Evolutionary conservation across 2,113 vertebrate genomes (phyloP).

Genomic region (Microtus montanus): DNA sequence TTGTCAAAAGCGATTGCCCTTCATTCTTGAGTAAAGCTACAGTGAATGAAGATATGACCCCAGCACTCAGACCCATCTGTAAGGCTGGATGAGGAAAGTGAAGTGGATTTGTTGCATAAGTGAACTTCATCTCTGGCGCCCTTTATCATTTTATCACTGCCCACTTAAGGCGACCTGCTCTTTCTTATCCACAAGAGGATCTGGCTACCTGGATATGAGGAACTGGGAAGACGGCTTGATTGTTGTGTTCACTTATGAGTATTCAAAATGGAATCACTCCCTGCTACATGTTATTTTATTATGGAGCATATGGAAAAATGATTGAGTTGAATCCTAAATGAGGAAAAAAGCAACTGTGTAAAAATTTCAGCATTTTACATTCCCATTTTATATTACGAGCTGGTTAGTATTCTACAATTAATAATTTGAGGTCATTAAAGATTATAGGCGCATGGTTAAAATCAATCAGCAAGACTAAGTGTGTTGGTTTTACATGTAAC

Average conservation of each 20-base stretch:
- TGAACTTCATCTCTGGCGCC: slow-evolving; percentile 26
- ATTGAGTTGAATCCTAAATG: slow-evolving; percentile 31
- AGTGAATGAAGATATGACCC: not conserved
- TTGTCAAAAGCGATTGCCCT: slow-evolving; percentile 49
- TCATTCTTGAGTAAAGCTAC: slow-evolving; percentile 33
- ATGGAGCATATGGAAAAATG: not conserved
- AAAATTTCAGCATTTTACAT: slow-evolving; percentile 30
- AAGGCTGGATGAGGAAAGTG: slow-evolving; percentile 47
- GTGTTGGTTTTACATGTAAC: not conserved
- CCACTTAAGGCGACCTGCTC: slow-evolving; percentile 17
- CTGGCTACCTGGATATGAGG: not conserved
- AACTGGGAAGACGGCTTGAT: not conserved
- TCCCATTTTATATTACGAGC: not conserved
- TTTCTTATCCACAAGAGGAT: not conserved
- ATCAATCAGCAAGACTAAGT: not conserved
- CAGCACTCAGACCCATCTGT: not conserved
- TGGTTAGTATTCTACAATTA: slow-evolving; percentile 32
- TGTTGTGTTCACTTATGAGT: not conserved
- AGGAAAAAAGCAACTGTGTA: not conserved
- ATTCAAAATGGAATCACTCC: not conserved
- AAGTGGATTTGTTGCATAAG: slow-evolving; percentile 51
- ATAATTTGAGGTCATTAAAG: slow-evolving; percentile 15
- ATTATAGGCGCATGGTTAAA: slow-evolving; percentile 5
- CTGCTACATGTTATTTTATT: not conserved
- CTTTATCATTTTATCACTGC: slow-evolving; percentile 2